phyloP scores from a whole-genome alignment of 2,797 vertebrate species.

The Muscicapa striata region DNA sequence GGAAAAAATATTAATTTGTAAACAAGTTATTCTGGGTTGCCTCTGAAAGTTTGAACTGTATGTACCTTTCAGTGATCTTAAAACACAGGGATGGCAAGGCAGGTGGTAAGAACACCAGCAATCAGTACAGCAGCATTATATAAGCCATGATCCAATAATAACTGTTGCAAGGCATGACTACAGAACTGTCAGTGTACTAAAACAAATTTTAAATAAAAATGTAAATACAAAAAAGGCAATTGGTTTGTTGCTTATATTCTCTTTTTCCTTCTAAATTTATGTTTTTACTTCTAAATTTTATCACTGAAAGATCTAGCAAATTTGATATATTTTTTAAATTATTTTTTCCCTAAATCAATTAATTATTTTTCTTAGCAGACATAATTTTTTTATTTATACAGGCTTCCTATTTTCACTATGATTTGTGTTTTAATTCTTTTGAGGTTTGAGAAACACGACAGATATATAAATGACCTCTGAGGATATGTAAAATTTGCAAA shows the following conservation, averaged over 20 bases:
- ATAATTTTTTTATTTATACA: not conserved
- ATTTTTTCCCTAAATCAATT: not conserved
- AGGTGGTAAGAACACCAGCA: not conserved
- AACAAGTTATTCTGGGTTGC: not conserved
- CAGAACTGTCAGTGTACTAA: not conserved
- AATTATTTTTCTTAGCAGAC: not conserved
- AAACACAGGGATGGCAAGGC: not conserved
- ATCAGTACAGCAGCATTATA: not conserved
- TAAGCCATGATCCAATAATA: not conserved
- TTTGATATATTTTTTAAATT: not conserved
- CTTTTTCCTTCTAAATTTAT: not conserved
- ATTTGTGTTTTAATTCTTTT: not conserved
- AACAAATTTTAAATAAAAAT: not conserved
- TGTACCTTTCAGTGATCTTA: not conserved
- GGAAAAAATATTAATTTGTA: not conserved
- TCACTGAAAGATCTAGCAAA: not conserved
- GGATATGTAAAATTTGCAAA: not conserved
- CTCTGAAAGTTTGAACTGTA: not conserved
- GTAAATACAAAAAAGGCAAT: not conserved
- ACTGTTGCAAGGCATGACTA: not conserved
- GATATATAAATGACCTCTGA: not conserved
- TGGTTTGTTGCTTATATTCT: not conserved
- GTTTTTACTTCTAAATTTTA: not conserved
- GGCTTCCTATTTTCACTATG: not conserved
- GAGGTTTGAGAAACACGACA: not conserved